Percentiles rank a stretch among this genome's conserved stretches.
These are phyloP conservation scores for Galeopsomyia nigrocyanea DNA, from an alignment of 2,888 invertebrate genomes.

Conservation along the genomic window DNA sequence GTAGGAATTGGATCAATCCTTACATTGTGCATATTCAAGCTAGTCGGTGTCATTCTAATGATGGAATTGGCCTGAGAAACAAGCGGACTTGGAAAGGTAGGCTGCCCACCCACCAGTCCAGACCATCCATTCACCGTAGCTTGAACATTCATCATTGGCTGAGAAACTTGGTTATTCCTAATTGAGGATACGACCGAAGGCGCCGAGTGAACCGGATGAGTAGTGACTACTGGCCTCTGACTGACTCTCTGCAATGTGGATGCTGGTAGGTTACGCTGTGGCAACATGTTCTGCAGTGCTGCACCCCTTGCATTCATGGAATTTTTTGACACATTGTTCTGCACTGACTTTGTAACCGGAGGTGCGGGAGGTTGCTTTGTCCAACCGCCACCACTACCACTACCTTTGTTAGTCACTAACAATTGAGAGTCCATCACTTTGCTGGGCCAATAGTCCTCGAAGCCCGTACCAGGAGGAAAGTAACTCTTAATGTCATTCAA, in stretches of 20 bases:
- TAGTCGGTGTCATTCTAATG: constrained; percentile 63
- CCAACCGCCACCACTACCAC: constrained; percentile 78
- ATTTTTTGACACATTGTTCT: constrained; percentile 61
- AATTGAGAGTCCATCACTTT: constrained; percentile 88
- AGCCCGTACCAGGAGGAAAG: constrained; percentile 89
- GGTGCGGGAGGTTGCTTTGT: constrained; percentile 83
- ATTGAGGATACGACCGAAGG: constrained; percentile 62
- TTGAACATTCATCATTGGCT: constrained; percentile 65
- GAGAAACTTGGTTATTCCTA: constrained; percentile 56
- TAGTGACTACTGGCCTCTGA: constrained; percentile 53
- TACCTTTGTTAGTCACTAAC: constrained; percentile 76
- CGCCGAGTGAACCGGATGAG: constrained; percentile 60
- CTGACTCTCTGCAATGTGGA: constrained; percentile 59
- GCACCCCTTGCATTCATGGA: constrained; percentile 57
- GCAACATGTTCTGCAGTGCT: constrained; percentile 47
- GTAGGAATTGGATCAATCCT: constrained; percentile 47
- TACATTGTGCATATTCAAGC: constrained; percentile 66
- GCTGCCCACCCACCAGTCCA: constrained; percentile 68
- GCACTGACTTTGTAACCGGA: constrained; percentile 69
- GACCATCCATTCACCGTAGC: constrained; percentile 69
- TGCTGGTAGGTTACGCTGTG: constrained; percentile 52
- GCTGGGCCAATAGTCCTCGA: constrained; percentile 94
- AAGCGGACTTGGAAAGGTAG: constrained; percentile 65
- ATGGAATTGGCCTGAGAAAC: constrained; percentile 63
- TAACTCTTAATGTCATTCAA: constrained; percentile 91